A percentile compares a stretch with the other conserved stretches of the same genome.
Evolutionary conservation across 1,140 invertebrate genomes (phyloP).

Genomic region (Amphibalanus amphitrite): DNA sequence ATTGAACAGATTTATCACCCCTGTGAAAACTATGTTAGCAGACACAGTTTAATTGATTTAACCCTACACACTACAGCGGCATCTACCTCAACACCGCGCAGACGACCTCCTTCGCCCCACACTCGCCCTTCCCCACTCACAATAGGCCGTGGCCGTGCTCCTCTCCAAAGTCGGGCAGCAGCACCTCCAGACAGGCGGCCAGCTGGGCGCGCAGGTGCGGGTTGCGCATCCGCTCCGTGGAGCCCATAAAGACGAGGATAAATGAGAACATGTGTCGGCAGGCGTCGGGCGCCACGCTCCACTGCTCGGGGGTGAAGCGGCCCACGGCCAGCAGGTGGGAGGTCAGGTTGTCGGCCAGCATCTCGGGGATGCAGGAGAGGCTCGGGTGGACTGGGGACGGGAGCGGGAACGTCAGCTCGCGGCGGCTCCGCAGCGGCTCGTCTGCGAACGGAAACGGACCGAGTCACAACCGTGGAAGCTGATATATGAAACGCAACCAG

Average conservation of each 20-base stretch:
- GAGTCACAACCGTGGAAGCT: no score
- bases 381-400: slow-evolving; percentile 13
- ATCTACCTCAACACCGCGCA: no score
- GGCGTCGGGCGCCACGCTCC: slow-evolving; percentile 40
- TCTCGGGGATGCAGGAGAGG: slow-evolving; percentile 65
- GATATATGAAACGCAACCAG: no score
- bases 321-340: slow-evolving; percentile 55
- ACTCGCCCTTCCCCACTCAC: slow-evolving; percentile 2
- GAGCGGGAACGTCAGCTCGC: background rate
- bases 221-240: slow-evolving; percentile 61
- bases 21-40: no score
- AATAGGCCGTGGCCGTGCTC: slow-evolving; percentile 28
- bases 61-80: no score
- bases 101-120: no score
- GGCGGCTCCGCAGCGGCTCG: background rate
- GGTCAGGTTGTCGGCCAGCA: slow-evolving; percentile 71
- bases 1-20: no score
- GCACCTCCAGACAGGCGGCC: slow-evolving; percentile 69
- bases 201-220: slow-evolving; percentile 78
- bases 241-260: slow-evolving; percentile 49
- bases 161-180: slow-evolving; percentile 45
- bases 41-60: no score
- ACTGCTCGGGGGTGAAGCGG: slow-evolving; percentile 40
- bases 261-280: slow-evolving; percentile 50
- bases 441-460: background rate